phyloP scores from a whole-genome alignment of 2,888 invertebrate species.

The Dasysyrphus tricinctus region DNA sequence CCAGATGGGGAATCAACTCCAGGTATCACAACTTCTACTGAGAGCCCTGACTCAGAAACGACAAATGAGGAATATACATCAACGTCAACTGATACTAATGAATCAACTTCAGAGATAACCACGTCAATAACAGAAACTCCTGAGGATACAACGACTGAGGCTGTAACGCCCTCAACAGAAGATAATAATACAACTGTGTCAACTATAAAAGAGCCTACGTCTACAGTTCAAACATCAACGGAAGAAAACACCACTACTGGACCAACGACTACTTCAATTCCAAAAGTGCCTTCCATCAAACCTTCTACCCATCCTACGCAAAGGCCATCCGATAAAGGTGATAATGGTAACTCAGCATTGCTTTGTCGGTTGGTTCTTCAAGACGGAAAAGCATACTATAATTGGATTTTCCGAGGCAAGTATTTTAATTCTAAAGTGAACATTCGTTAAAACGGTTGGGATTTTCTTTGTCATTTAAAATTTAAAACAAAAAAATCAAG shows the following conservation, averaged over 20 bases:
- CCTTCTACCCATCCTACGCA: background rate
- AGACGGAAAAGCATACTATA: conserved; percentile 28
- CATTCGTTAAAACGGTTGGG: background rate
- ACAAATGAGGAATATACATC: background rate
- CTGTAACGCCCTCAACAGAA: background rate
- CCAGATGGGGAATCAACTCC: background rate
- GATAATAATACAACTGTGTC: background rate
- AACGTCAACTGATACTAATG: background rate
- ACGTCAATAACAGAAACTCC: background rate
- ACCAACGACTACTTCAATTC: background rate
- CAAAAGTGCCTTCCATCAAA: background rate
- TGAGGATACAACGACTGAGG: conserved; percentile 11
- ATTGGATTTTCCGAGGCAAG: conserved; percentile 51
- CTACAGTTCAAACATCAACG: background rate
- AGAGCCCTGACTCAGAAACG: background rate
- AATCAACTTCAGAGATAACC: conserved; percentile 4
- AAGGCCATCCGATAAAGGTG: background rate
- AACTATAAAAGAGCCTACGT: background rate
- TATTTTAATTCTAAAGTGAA: background rate
- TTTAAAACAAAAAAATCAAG: too few relatives aligned
- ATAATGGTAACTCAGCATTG: background rate
- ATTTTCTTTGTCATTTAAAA: background rate
- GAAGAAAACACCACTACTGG: background rate
- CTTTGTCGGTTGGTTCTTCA: background rate
- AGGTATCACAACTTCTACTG: background rate